Conservation (phyloP, 2,888 invertebrate species). For the Portevinia maculata region DNA sequence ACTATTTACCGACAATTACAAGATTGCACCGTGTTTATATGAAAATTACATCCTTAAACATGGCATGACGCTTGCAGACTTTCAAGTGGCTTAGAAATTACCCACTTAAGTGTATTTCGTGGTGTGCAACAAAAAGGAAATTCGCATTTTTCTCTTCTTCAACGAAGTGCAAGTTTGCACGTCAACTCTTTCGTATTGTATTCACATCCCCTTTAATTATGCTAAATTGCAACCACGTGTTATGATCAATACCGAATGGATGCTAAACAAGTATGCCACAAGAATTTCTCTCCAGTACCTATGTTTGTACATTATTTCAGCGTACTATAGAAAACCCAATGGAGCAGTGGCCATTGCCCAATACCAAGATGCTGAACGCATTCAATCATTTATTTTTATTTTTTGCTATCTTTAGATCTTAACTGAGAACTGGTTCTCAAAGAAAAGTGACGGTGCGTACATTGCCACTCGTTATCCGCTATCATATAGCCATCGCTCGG, state of each 20-base stretch:
- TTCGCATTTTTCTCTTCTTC: slow-evolving; percentile 9
- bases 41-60: not conserved
- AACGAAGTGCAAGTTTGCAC: slow-evolving; percentile 33
- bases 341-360: slow-evolving; percentile 27
- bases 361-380: slow-evolving; percentile 54
- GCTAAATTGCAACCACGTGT: slow-evolving; percentile 64
- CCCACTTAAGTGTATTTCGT: slow-evolving; percentile 19
- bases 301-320: slow-evolving; percentile 21
- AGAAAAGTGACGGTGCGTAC: slow-evolving; percentile 59
- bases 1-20: no score
- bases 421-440: slow-evolving; percentile 60
- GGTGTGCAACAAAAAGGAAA: not conserved
- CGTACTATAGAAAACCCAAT: slow-evolving; percentile 29
- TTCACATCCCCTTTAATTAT: slow-evolving; percentile 40
- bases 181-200: slow-evolving; percentile 53
- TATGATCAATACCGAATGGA: slow-evolving; percentile 50
- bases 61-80: not conserved
- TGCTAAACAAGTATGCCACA: slow-evolving; percentile 48
- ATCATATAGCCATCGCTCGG: slow-evolving; percentile 63
- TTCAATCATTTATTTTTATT: slow-evolving; percentile 56
- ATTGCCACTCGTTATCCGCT: slow-evolving; percentile 71
- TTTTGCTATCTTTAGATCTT: not conserved
- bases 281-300: slow-evolving; percentile 41
- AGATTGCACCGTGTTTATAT: not conserved
- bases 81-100: slow-evolving; percentile 9